These are phyloP conservation scores for Phrynocephalus forsythii DNA, from an alignment of 2,797 vertebrate species.

Conservation along the genomic window DNA sequence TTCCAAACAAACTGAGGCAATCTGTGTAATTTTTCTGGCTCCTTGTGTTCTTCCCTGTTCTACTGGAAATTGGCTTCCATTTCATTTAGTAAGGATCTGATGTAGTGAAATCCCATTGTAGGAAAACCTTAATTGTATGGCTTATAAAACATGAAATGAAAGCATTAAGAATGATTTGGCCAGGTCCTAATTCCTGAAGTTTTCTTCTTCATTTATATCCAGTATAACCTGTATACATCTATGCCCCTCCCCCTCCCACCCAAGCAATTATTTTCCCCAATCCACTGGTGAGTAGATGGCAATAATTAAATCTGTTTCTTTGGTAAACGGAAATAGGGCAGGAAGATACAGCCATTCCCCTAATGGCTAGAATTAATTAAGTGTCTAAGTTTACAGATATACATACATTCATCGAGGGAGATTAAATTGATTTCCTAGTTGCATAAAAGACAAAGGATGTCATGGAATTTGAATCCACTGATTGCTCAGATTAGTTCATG, in stretches of 20 bases:
- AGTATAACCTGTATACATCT: conserved; percentile 36
- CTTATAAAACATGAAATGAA: neutral
- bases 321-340: conserved; percentile 63
- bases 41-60: neutral
- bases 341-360: conserved; percentile 63
- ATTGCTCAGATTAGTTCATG: conserved; percentile 17
- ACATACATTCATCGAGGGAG: conserved; percentile 59
- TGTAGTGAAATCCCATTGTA: neutral
- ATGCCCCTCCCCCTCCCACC: conserved; percentile 12
- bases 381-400: conserved; percentile 70
- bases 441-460: conserved; percentile 64
- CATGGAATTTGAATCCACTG: conserved; percentile 41
- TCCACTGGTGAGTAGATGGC: conserved; percentile 49
- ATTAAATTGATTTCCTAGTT: conserved; percentile 72
- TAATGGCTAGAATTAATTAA: conserved; percentile 75
- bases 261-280: conserved; percentile 13
- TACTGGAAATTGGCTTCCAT: neutral
- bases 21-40: neutral
- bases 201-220: conserved; percentile 3
- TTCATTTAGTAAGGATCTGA: neutral
- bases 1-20: too few relatives aligned
- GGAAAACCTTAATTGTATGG: neutral
- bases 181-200: conserved; percentile 16
- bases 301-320: conserved; percentile 72
- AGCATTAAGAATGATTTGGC: conserved; percentile 30